A percentile compares a stretch with the other conserved stretches of the same genome.
Evolutionary conservation across 2,888 invertebrate genomes (phyloP).

Genomic region (Allygus modestus): DNA sequence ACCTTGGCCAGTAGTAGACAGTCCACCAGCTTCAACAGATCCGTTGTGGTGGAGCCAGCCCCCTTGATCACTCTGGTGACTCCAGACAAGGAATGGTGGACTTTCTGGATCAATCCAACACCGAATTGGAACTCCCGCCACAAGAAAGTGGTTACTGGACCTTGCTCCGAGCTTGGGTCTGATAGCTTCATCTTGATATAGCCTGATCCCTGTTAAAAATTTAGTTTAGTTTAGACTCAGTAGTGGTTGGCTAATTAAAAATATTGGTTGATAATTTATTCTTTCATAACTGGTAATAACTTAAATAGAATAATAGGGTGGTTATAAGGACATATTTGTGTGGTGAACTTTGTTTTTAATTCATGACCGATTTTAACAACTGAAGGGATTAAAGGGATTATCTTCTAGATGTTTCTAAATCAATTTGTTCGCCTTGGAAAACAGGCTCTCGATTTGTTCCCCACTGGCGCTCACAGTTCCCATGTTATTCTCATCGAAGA

Average conservation of each 20-base stretch:
- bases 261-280: neutral
- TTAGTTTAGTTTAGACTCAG: neutral
- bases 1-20: slow-evolving; percentile 55
- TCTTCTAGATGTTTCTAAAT: too few relatives aligned
- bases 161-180: slow-evolving; percentile 70
- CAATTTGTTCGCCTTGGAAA: too few relatives aligned
- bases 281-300: too few relatives aligned
- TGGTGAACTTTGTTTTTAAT: too few relatives aligned
- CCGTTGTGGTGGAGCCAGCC: slow-evolving; percentile 74
- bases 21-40: slow-evolving; percentile 15
- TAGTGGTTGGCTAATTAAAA: neutral
- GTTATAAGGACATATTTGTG: too few relatives aligned
- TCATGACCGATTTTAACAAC: too few relatives aligned
- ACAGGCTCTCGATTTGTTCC: too few relatives aligned
- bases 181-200: slow-evolving; percentile 78
- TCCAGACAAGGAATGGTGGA: slow-evolving; percentile 79
- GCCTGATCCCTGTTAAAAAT: slow-evolving; percentile 63
- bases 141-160: slow-evolving; percentile 80
- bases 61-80: slow-evolving; percentile 81
- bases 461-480: too few relatives aligned
- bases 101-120: slow-evolving; percentile 78
- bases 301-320: too few relatives aligned
- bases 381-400: too few relatives aligned
- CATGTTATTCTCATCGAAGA: too few relatives aligned
- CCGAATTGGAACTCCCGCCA: slow-evolving; percentile 80